Percentiles rank a stretch among this genome's conserved stretches.
Conservation (phyloP, 2,888 invertebrate genomes). For the Spicauda simplicius region DNA sequence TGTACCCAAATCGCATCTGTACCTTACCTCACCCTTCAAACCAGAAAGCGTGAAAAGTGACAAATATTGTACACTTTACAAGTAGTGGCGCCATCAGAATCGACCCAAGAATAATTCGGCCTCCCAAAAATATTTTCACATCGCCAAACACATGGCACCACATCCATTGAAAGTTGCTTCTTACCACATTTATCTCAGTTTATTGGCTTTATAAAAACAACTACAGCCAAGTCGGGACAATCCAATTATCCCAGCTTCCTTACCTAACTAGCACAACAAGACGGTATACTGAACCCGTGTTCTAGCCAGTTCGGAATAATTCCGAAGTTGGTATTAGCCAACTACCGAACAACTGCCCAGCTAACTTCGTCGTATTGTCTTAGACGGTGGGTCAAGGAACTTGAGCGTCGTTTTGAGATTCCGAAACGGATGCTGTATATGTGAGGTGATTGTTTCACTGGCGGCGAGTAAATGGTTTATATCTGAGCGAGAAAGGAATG, state of each 20-base stretch:
- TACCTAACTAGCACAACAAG: neutral
- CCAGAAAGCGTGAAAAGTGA: too few relatives aligned
- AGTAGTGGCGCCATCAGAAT: too few relatives aligned
- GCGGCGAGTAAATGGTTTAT: neutral
- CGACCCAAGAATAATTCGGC: too few relatives aligned
- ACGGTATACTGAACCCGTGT: constrained; percentile 12
- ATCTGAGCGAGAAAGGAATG: neutral
- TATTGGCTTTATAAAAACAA: neutral
- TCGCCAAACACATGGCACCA: too few relatives aligned
- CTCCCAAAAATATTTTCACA: too few relatives aligned
- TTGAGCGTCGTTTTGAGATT: constrained; percentile 24
- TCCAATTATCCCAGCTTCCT: constrained; percentile 23
- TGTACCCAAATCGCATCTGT: too few relatives aligned
- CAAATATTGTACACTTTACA: too few relatives aligned
- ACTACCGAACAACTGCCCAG: constrained; percentile 19
- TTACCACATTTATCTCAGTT: neutral
- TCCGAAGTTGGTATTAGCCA: constrained; percentile 19
- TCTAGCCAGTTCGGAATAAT: constrained; percentile 25
- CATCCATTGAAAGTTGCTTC: neutral
- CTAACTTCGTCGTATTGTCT: constrained; percentile 30
- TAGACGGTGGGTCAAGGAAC: constrained; percentile 23
- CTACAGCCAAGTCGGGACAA: constrained; percentile 7
- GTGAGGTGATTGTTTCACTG: neutral
- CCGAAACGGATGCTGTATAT: neutral
- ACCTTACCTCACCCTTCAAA: too few relatives aligned